Conservation (phyloP, 2,113 vertebrate species). For the Leucosticte australis region DNA sequence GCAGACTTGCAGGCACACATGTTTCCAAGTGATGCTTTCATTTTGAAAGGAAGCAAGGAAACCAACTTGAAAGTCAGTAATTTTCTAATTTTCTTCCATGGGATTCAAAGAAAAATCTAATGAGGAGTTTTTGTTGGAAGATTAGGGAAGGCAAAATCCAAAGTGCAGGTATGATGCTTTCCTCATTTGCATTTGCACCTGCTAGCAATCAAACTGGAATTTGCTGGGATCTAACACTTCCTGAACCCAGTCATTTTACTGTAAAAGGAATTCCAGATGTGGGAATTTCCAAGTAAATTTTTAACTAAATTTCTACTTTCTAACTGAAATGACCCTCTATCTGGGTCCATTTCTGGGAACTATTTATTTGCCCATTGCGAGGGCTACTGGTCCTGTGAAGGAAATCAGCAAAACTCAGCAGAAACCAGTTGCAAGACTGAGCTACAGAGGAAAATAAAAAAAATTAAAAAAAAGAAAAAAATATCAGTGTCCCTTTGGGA, state of each 20-base stretch:
- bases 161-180: background rate
- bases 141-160: background rate
- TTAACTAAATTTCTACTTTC: background rate
- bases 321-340: background rate
- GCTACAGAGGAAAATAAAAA: accelerated
- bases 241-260: background rate
- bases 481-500: background rate
- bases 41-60: background rate
- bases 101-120: background rate
- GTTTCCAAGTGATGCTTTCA: background rate
- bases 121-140: background rate
- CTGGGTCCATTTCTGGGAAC: background rate
- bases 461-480: accelerated
- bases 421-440: background rate
- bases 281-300: background rate
- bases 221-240: background rate
- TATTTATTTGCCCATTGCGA: background rate
- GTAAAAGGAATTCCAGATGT: conserved; percentile 31
- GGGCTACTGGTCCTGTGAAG: background rate
- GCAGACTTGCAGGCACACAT: background rate
- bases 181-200: conserved; percentile 22
- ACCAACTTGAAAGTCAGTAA: background rate
- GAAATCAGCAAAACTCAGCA: background rate
- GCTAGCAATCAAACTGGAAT: conserved; percentile 27
- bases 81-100: conserved; percentile 8